Evolutionary conservation across 2,113 vertebrate species (phyloP), one percentile per base, ranked within the genome.

Genomic region (Cephalopterus ornatus): DNA sequence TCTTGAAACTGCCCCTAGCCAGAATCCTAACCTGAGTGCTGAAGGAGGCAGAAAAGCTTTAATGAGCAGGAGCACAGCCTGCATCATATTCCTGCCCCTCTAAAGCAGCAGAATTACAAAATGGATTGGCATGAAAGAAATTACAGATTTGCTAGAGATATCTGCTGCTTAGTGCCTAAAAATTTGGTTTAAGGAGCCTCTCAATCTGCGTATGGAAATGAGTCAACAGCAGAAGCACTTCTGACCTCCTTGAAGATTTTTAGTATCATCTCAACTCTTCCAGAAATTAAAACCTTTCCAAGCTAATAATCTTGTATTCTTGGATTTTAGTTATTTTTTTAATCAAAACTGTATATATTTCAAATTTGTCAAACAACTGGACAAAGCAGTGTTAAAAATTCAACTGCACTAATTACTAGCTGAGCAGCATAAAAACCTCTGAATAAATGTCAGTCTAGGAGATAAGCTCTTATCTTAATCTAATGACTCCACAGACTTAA

Each of bases 401-500:
- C 98, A 98, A 98, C 98, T 97, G 93, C 98, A 98, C 98, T 99
- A 99, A 99, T 99, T 99, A 99, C 98, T 97, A 98, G 98, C 98
- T 97, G 98, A 99, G 98, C 98, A 98, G 98, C 98, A 98, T 98
- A 98, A 98, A 99, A 99, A 98, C 98, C 98, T 98, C 98, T 96
- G 98, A 98, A 98, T 99, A 99, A 99, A 99, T 99, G 98, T 99
- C 98, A 99, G 98, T 98, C 98, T 98, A 97, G 83, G 97, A 99
- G 99, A 99, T 99, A 99, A 99, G 98, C 99, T 98, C 98, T 99
- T 99, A 99, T 99, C 99, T 99, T 99, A 99, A 99, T 99, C 99
- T 99, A 99, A 99, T 99, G 99, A 99, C 98, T 99, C 98, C 98
- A 97, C 98, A 98, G 98, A 98, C 98, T 99, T 99, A 98, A 99